phyloP scores from a whole-genome alignment of 1,140 invertebrate species.

The Oedothorax gibbosus region DNA sequence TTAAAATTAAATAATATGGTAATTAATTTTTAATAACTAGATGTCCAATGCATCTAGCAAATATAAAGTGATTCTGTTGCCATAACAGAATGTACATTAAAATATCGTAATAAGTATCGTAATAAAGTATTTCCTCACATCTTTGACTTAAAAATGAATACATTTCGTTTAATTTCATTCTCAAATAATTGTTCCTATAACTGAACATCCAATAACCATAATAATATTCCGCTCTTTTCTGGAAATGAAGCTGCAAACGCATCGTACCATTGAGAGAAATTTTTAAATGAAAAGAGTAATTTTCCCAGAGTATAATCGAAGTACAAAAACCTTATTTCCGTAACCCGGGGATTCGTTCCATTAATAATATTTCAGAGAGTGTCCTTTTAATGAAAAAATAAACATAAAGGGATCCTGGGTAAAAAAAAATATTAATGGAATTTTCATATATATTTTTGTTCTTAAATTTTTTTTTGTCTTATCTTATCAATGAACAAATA shows the following conservation, averaged over 20 bases:
- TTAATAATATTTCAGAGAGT: slow-evolving; percentile 50
- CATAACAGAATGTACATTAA: no score
- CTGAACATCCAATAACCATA: slow-evolving; percentile 34
- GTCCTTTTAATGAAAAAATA: slow-evolving; percentile 21
- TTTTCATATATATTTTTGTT: slow-evolving; percentile 48
- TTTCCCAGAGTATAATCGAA: slow-evolving; percentile 57
- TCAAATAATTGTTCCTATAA: background rate
- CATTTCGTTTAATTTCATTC: slow-evolving; percentile 1
- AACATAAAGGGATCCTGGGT: slow-evolving; percentile 33
- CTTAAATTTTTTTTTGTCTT: slow-evolving; percentile 20
- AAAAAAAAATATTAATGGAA: slow-evolving; percentile 48
- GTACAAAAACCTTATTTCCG: slow-evolving; percentile 55
- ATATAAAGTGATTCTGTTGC: no score
- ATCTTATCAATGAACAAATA: slow-evolving; percentile 56
- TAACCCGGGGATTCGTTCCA: slow-evolving; percentile 48
- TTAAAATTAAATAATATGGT: no score
- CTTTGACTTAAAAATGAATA: no score
- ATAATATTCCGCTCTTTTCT: slow-evolving; percentile 3
- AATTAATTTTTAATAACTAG: no score
- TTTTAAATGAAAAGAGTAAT: slow-evolving; percentile 51
- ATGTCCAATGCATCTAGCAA: no score
- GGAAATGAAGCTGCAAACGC: slow-evolving; percentile 30
- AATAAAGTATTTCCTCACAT: no score
- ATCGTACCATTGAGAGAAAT: slow-evolving; percentile 1
- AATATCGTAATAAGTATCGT: no score